Evolutionary conservation across 1,140 invertebrate genomes (phyloP).

Genomic region (Stegodyphus mimosarum): DNA sequence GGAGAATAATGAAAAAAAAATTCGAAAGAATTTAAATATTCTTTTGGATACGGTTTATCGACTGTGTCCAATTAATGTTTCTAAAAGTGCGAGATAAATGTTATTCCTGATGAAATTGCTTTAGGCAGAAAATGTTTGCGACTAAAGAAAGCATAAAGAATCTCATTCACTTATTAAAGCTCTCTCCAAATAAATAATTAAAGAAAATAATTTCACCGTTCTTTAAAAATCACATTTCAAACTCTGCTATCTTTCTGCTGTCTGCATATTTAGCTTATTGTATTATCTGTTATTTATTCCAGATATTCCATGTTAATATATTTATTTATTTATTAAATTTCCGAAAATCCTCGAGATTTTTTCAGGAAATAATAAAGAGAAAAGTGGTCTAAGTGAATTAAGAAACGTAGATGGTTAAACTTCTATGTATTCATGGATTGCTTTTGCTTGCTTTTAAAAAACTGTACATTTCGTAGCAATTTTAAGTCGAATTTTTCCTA

Average conservation of each 20-base stretch:
- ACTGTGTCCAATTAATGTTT: too few species aligned
- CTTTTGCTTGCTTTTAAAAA: slow-evolving; percentile 45
- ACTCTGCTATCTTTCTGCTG: slow-evolving; percentile 39
- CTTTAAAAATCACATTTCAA: background rate
- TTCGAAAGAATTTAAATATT: too few species aligned
- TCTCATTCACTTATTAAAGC: too few species aligned
- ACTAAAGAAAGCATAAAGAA: too few species aligned
- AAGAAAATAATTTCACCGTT: too few species aligned
- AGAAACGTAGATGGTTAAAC: slow-evolving; percentile 37
- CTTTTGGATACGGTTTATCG: too few species aligned
- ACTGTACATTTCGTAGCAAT: slow-evolving; percentile 53
- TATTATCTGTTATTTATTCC: slow-evolving; percentile 61
- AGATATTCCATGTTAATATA: slow-evolving; percentile 52
- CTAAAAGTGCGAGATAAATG: too few species aligned
- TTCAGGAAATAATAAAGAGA: slow-evolving; percentile 21
- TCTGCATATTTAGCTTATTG: slow-evolving; percentile 38
- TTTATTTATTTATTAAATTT: slow-evolving; percentile 55
- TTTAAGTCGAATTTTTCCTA: slow-evolving; percentile 54
- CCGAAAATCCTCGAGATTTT: slow-evolving; percentile 31
- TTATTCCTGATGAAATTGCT: too few species aligned
- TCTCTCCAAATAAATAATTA: too few species aligned
- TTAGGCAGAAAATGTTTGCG: too few species aligned
- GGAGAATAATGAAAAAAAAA: too few species aligned
- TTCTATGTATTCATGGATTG: slow-evolving; percentile 43
- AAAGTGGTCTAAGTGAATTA: slow-evolving; percentile 30